phyloP scores from a whole-genome alignment of 2,888 invertebrate genomes.

The Tupiocoris notatus region DNA sequence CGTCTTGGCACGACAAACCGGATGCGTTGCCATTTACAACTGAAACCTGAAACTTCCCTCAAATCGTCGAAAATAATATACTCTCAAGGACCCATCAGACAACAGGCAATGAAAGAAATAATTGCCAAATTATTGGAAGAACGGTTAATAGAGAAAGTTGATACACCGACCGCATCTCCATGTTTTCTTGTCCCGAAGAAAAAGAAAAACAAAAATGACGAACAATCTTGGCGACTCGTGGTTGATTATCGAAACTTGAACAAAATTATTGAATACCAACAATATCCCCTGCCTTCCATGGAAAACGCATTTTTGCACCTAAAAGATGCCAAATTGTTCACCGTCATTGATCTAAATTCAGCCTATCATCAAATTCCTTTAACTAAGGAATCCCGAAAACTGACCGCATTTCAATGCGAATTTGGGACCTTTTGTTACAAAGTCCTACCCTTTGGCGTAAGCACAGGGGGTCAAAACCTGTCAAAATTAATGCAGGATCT shows the following conservation, averaged over 20 bases:
- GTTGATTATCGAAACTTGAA: no score
- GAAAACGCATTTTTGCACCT: conserved; percentile 26
- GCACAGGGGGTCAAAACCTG: conserved; percentile 35
- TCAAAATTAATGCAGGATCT: conserved; percentile 37
- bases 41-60: not conserved
- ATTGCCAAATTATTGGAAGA: conserved; percentile 1
- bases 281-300: conserved; percentile 16
- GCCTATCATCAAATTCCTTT: conserved; percentile 44
- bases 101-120: not conserved
- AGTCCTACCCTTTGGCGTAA: conserved; percentile 42
- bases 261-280: not conserved
- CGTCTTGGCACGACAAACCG: not conserved
- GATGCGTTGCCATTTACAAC: not conserved
- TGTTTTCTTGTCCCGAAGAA: conserved; percentile 16
- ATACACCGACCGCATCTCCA: conserved; percentile 1
- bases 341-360: conserved; percentile 33
- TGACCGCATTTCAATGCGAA: conserved; percentile 37
- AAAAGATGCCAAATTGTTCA: conserved; percentile 10
- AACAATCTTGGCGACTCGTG: not conserved
- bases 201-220: conserved; percentile 7
- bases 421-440: conserved; percentile 36
- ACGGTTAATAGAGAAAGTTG: not conserved
- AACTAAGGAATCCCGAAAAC: not conserved
- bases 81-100: conserved; percentile 1
- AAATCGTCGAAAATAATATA: conserved; percentile 1